phyloP scores from a whole-genome alignment of 2,113 vertebrate genomes.

The Sinocyclocheilus maitianheensis region DNA sequence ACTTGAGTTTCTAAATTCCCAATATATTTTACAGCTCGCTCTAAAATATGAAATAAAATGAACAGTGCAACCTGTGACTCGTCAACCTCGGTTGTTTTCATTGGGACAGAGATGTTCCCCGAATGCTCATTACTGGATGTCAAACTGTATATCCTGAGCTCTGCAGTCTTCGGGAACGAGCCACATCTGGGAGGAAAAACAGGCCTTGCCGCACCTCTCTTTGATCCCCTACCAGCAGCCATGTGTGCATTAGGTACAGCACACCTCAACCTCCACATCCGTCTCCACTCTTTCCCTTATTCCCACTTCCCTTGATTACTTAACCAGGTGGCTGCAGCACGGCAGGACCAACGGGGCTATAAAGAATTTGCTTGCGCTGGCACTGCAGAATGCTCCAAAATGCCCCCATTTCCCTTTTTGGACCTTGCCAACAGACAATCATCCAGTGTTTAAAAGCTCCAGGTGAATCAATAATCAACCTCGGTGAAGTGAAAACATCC shows the following conservation, averaged over 20 bases:
- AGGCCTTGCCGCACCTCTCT: constrained; percentile 16
- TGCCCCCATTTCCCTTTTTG: neutral
- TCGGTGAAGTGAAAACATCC: neutral
- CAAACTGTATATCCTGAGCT: constrained; percentile 8
- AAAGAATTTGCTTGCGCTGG: constrained; percentile 15
- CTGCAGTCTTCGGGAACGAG: neutral
- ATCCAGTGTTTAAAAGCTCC: constrained; percentile 15
- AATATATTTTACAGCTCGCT: constrained; percentile 20
- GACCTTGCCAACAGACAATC: neutral
- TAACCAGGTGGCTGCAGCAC: constrained; percentile 23
- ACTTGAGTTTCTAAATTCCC: neutral
- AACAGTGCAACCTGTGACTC: neutral
- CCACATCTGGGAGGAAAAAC: constrained; percentile 14
- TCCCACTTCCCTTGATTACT: constrained; percentile 35
- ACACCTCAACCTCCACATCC: constrained; percentile 39
- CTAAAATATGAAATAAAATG: constrained; percentile 3
- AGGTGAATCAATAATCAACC: constrained; percentile 36
- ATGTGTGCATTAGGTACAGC: constrained; percentile 34
- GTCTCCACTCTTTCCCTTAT: constrained; percentile 5
- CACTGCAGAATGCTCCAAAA: constrained; percentile 1
- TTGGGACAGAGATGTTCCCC: constrained; percentile 26
- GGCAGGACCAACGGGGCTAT: neutral
- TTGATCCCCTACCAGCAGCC: constrained; percentile 34
- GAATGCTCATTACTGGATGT: constrained; percentile 23
- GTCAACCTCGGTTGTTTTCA: constrained; percentile 30